Evolutionary conservation across 1,140 invertebrate genomes (phyloP).

Genomic region (Penaeus japonicus): DNA sequence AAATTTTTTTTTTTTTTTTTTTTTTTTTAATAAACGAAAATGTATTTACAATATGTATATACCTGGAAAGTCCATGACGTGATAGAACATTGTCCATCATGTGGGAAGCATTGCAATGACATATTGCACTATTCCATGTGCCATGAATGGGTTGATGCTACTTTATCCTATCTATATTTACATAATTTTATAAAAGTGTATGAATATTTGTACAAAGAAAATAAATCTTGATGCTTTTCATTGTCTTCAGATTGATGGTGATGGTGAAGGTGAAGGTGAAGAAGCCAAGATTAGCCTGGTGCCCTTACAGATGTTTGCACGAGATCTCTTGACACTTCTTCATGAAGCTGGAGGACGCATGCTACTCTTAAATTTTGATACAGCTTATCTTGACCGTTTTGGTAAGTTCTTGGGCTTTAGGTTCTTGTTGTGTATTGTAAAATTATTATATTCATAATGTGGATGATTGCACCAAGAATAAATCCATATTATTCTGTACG

Average conservation of each 20-base stretch:
- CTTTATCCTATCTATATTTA: no score
- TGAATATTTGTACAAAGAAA: no score
- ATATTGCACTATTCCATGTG: no score
- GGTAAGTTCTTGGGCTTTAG: constrained; percentile 53
- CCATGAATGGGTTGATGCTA: no score
- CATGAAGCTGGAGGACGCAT: constrained; percentile 68
- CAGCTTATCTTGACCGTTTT: constrained; percentile 68
- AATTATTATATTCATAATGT: background rate
- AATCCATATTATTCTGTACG: background rate
- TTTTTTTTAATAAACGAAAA: no score
- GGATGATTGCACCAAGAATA: background rate
- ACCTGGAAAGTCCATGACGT: no score
- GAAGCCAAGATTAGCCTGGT: constrained; percentile 68
- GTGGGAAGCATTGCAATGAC: no score
- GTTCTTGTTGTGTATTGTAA: background rate
- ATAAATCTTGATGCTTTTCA: no score
- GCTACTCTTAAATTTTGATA: constrained; percentile 68
- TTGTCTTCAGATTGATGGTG: constrained; percentile 60
- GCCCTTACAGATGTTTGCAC: constrained; percentile 70
- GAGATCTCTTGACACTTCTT: constrained; percentile 70
- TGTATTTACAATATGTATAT: no score
- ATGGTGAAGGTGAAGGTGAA: constrained; percentile 62
- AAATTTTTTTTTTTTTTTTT: no score
- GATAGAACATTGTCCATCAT: no score
- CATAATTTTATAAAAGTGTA: no score